These are phyloP conservation scores for Spodoptera picta DNA, from an alignment of 2,888 invertebrate species.

Conservation along the genomic window DNA sequence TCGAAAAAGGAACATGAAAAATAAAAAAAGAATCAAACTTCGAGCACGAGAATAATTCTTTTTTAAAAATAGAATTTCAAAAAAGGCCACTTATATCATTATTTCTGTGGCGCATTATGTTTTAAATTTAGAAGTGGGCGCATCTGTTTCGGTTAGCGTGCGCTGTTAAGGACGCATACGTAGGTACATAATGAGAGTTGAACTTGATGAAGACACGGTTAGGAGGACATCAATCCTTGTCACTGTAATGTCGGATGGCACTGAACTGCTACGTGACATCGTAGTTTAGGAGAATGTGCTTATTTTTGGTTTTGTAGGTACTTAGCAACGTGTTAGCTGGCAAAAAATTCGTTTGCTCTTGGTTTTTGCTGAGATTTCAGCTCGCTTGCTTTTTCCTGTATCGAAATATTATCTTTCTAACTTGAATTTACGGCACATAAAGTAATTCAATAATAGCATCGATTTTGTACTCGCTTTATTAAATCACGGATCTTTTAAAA, in stretches of 20 bases:
- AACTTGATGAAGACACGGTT: conserved; percentile 79
- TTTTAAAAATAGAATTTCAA: conserved; percentile 38
- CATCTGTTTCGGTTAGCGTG: conserved; percentile 56
- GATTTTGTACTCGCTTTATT: too few species aligned
- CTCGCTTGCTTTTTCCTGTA: neutral
- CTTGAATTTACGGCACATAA: too few species aligned
- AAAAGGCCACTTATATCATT: conserved; percentile 54
- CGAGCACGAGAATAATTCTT: neutral
- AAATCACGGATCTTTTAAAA: too few species aligned
- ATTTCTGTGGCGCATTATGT: conserved; percentile 50
- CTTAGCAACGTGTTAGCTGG: conserved; percentile 14
- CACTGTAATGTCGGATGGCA: conserved; percentile 57
- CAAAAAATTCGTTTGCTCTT: neutral
- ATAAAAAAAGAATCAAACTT: conserved; percentile 27
- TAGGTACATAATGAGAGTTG: conserved; percentile 73
- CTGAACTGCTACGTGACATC: conserved; percentile 49
- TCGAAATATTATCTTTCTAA: neutral
- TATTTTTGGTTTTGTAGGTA: conserved; percentile 49
- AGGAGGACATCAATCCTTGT: conserved; percentile 72
- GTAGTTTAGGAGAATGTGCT: conserved; percentile 48
- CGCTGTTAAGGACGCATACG: conserved; percentile 44
- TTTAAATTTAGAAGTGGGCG: conserved; percentile 54
- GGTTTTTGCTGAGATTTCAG: neutral
- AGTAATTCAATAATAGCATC: too few species aligned
- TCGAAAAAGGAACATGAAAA: conserved; percentile 43